Conservation (phyloP, 2,888 invertebrate species). For the Agriopis leucophaearia region DNA sequence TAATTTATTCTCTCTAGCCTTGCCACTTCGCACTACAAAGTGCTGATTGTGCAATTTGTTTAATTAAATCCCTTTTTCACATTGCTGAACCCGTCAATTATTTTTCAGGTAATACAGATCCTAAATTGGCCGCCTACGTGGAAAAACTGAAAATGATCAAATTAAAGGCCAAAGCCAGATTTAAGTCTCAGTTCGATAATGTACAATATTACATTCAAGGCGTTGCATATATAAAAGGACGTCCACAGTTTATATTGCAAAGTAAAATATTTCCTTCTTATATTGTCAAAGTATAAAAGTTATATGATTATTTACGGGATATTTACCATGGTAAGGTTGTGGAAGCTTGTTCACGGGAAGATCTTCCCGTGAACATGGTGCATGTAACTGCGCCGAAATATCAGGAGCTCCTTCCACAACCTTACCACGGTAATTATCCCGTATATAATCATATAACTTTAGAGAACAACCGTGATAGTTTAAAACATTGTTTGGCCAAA, state of each 20-base stretch:
- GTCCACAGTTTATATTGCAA: slow-evolving; percentile 63
- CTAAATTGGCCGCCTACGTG: slow-evolving; percentile 65
- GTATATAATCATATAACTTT: no score
- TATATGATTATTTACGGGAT: no score
- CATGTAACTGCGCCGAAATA: no score
- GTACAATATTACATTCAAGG: slow-evolving; percentile 65
- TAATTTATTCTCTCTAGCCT: no score
- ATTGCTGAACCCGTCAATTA: neutral
- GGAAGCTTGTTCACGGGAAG: no score
- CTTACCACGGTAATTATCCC: no score
- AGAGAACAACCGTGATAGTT: no score
- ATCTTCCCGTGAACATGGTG: no score
- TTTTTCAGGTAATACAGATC: slow-evolving; percentile 68
- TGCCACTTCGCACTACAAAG: neutral
- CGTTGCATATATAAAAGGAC: slow-evolving; percentile 62
- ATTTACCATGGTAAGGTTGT: no score
- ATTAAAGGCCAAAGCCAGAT: slow-evolving; percentile 61
- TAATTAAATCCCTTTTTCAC: neutral
- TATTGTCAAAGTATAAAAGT: no score
- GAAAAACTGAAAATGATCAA: slow-evolving; percentile 70
- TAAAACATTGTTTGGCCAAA: no score
- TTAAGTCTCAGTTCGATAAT: slow-evolving; percentile 61
- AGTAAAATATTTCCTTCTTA: slow-evolving; percentile 54
- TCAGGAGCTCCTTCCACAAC: no score
- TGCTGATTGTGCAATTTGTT: neutral